Conservation (phyloP, 2,888 invertebrate species). For the Lasioglossum oenotherae region DNA sequence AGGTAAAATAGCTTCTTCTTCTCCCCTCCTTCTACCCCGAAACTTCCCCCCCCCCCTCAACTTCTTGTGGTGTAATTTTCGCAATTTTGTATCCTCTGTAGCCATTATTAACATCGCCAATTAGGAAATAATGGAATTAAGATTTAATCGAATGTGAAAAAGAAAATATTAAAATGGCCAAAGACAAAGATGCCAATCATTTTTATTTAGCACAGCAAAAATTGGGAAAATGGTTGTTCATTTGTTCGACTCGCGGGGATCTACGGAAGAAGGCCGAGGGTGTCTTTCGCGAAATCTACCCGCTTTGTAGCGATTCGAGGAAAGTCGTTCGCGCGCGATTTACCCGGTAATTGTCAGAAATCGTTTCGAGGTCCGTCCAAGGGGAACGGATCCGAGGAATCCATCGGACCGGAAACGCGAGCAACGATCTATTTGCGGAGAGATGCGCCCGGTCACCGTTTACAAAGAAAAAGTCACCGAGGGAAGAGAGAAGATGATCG, state of each 20-base stretch:
- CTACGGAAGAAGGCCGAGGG: neutral
- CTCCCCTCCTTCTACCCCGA: too few relatives aligned
- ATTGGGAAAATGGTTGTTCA: neutral
- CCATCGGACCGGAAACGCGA: conserved; percentile 40
- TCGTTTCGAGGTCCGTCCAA: conserved; percentile 18
- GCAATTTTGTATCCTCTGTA: too few relatives aligned
- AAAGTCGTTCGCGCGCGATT: neutral
- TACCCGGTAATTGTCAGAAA: conserved; percentile 25
- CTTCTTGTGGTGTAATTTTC: too few relatives aligned
- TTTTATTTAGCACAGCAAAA: neutral
- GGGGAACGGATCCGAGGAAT: conserved; percentile 29
- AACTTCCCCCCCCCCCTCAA: too few relatives aligned
- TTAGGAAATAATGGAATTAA: too few relatives aligned
- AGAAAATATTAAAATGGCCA: too few relatives aligned
- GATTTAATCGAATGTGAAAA: too few relatives aligned
- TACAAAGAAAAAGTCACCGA: conserved; percentile 63
- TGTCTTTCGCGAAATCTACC: neutral
- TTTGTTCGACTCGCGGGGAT: too few relatives aligned
- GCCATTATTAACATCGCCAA: too few relatives aligned
- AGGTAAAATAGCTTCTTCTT: too few relatives aligned
- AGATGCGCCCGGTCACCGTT: conserved; percentile 41
- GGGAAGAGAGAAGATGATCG: conserved; percentile 38
- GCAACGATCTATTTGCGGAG: conserved; percentile 60
- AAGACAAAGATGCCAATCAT: neutral
- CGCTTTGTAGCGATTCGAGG: neutral